Evolutionary conservation across 1,140 invertebrate species (phyloP), one percentile per base, ranked within the genome.

Genomic region (Nixonia krombeini): DNA sequence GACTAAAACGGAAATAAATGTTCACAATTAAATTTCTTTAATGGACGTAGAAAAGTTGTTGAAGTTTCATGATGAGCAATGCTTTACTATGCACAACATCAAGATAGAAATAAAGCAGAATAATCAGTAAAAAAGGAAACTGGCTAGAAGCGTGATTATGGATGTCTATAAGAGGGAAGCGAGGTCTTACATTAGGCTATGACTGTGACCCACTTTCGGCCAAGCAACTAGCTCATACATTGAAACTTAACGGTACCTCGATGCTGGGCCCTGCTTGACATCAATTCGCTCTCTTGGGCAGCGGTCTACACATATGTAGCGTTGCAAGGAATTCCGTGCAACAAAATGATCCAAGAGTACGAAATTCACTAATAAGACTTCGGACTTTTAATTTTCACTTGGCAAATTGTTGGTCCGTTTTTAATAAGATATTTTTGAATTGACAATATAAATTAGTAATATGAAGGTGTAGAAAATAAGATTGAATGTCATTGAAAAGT

Each of bases 161-260:
- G 29, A 70, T 51, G 51, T 52, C 23, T 64, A 58, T 63, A 75
- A 56, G 71, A 75, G 56, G 63, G 65, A 80, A 79, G 58, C 65
- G 35, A 59, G 61, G 59, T 73, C 64, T 77, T 76, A 75, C 71
- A 78, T 78, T 79, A 70, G 73, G 73, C 74, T 79, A 77, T 63
- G 74, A 79, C 76, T 82, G 71, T 80, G 80, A 79, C 80, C 78
- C 47, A 81, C 80, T 78, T 82, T 77, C 70, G 70, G 67, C 41
- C 70, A 69, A 66, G 55, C 75, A 78, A 78, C 79, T 78, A 80
- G 78, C 78, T 81, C 79, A 81, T 76, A 82, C 75, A 72, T 71
- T 67, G 72, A 80, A 80, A 76, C 75, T 71, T 81, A 81, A 80
- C 79, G 79, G 78, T 80, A 81, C 78, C 67, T 49, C 68, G 74